Evolutionary conservation across 2,113 vertebrate species (phyloP), one percentile per base, ranked within the genome.

Genomic region (Panurus biarmicus): DNA sequence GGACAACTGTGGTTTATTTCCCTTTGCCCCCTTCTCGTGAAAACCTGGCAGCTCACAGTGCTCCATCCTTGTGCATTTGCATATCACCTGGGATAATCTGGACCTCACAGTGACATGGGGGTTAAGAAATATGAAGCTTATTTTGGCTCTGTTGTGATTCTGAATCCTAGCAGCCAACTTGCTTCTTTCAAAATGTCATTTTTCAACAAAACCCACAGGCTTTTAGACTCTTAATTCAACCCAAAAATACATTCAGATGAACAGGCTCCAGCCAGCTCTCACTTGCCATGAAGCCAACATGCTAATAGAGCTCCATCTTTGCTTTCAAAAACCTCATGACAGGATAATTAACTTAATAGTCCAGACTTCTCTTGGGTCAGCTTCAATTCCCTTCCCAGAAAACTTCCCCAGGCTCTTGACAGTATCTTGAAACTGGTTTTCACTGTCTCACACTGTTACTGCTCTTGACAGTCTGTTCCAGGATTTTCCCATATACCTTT

Each of bases 71-170:
- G 25, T 47, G 56, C 11, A 36, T 78, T 83, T 90, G 47, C 53
- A 62, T 65, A 62, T 83, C 73, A 65, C 66, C 79, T 60, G 77
- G 73, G 72, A 78, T 69, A 87, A 79, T 67, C 25, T 76, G 73
- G 82, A 85, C 62, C 53, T 69, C 75, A 18, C 31, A 76, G 76
- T n/a, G 51, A 84, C 65, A n/a, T 1, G 2, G 23, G 73, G 56
- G 85, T 94, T 94, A 89, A 96, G 94, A 95, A 96, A 90, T 58
- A 92, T 10, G n/a, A 86, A 79, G 77, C 57, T 92, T 95, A 64
- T 89, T 90, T 94, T 95, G 95, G 85, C 93, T 96, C 69, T 58
- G 73, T 64, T 87, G 87, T 40, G 44, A 72, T 75, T 93, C 48
- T 1, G 11, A 90, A 42, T 89, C 79, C 70, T 40, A 94, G 87